These are phyloP conservation scores for Mimas tiliae DNA, from an alignment of 2,888 invertebrate genomes.

Conservation along the genomic window DNA sequence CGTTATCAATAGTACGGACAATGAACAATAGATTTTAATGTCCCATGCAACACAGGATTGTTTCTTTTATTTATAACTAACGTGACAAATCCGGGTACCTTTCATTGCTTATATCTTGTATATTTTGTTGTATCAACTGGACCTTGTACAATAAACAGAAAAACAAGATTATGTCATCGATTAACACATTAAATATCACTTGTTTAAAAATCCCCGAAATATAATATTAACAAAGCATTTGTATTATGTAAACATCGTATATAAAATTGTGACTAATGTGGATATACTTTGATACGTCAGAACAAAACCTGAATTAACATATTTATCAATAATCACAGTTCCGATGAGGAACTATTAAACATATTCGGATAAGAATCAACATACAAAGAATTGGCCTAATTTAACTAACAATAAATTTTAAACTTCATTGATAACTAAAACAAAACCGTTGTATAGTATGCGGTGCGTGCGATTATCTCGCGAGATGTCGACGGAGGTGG, in stretches of 20 bases:
- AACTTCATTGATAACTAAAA: constrained; percentile 33
- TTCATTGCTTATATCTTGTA: constrained; percentile 65
- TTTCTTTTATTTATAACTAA: constrained; percentile 26
- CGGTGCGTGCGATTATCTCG: constrained; percentile 37
- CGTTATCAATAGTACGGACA: background rate
- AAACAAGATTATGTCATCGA: constrained; percentile 22
- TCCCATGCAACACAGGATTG: constrained; percentile 44
- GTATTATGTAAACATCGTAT: constrained; percentile 25
- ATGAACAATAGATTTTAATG: constrained; percentile 27
- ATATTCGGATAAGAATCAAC: constrained; percentile 5
- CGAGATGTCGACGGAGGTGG: constrained; percentile 50
- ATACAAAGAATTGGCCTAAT: background rate
- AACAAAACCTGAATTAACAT: constrained; percentile 8
- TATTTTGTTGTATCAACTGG: constrained; percentile 50
- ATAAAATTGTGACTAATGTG: constrained; percentile 1
- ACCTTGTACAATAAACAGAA: constrained; percentile 52
- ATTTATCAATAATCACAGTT: constrained; percentile 12
- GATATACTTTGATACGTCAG: background rate
- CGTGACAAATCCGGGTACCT: constrained; percentile 54
- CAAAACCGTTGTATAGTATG: constrained; percentile 31
- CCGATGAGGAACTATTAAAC: constrained; percentile 2
- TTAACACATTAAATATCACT: constrained; percentile 18
- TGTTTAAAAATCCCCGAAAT: background rate
- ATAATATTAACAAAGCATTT: background rate
- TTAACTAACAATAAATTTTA: constrained; percentile 28